Evolutionary conservation across 1,140 invertebrate genomes (phyloP).

Genomic region (Goniozus legneri): DNA sequence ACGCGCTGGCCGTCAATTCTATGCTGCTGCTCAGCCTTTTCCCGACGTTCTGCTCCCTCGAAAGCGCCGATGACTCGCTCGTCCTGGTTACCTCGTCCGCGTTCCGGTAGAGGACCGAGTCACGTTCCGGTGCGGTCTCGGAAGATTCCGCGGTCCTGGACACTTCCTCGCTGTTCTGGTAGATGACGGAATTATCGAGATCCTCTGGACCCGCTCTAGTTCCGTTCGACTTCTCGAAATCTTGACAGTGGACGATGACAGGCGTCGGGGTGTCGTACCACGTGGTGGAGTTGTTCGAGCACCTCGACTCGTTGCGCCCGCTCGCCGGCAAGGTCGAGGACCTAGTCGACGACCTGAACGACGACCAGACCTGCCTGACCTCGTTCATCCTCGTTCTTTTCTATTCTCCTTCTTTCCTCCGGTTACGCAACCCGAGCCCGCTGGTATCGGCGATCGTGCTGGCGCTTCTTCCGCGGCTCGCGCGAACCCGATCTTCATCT

Average conservation of each 20-base stretch:
- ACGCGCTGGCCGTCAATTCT: slow-evolving; percentile 39
- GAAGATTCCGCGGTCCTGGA: slow-evolving; percentile 9
- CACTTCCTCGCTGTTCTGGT: slow-evolving; percentile 25
- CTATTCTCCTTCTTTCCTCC: neutral
- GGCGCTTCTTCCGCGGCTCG: neutral
- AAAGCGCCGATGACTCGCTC: too few species aligned
- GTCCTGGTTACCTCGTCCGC: slow-evolving; percentile 1
- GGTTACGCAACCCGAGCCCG: too few species aligned
- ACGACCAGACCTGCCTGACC: slow-evolving; percentile 33
- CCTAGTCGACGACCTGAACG: slow-evolving; percentile 27
- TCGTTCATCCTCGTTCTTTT: slow-evolving; percentile 32
- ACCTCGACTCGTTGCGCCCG: neutral
- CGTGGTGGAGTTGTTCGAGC: slow-evolving; percentile 14
- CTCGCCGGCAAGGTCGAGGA: slow-evolving; percentile 15
- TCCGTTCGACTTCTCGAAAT: slow-evolving; percentile 23
- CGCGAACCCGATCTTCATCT: neutral
- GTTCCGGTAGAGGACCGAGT: neutral
- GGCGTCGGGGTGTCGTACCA: slow-evolving; percentile 43
- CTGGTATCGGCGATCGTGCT: too few species aligned
- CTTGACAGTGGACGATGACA: slow-evolving; percentile 35
- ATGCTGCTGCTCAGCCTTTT: slow-evolving; percentile 39
- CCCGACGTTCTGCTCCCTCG: neutral
- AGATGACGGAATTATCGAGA: too few species aligned
- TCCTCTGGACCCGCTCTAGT: slow-evolving; percentile 10
- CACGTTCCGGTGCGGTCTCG: neutral